Evolutionary conservation across 2,888 invertebrate genomes (phyloP).

Genomic region (Standfussiana lucernea): DNA sequence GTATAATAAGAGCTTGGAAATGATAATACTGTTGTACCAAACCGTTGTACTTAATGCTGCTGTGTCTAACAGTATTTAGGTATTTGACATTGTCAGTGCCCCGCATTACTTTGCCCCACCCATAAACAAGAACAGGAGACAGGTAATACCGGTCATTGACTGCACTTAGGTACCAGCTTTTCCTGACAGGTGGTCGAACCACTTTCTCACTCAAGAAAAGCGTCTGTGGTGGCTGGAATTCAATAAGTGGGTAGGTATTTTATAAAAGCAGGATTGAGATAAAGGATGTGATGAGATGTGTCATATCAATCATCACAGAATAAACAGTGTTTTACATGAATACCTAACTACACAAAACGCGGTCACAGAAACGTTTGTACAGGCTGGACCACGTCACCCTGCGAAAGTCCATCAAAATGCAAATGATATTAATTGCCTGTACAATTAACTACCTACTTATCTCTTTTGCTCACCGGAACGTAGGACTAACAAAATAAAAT

Average conservation of each 20-base stretch:
- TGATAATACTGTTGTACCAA: no score
- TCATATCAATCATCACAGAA: not conserved
- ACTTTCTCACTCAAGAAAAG: not conserved
- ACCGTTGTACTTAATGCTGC: no score
- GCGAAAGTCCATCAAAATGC: constrained; percentile 4
- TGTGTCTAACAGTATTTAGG: not conserved
- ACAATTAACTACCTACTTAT: not conserved
- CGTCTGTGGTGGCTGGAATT: not conserved
- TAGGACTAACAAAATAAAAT: constrained; percentile 20
- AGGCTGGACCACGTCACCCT: not conserved
- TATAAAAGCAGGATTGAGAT: not conserved
- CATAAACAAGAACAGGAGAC: no score
- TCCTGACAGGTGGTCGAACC: not conserved
- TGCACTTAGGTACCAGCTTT: not conserved
- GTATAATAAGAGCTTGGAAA: not conserved
- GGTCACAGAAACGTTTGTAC: not conserved
- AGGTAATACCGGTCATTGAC: not conserved
- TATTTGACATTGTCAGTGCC: not conserved
- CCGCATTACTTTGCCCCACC: no score
- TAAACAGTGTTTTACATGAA: not conserved
- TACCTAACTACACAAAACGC: not conserved
- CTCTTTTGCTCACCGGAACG: not conserved
- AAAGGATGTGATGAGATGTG: not conserved
- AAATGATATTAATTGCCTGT: not conserved
- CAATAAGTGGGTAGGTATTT: not conserved